Conservation (phyloP, 2,113 vertebrate species). For the Thryonomys swinderianus region DNA sequence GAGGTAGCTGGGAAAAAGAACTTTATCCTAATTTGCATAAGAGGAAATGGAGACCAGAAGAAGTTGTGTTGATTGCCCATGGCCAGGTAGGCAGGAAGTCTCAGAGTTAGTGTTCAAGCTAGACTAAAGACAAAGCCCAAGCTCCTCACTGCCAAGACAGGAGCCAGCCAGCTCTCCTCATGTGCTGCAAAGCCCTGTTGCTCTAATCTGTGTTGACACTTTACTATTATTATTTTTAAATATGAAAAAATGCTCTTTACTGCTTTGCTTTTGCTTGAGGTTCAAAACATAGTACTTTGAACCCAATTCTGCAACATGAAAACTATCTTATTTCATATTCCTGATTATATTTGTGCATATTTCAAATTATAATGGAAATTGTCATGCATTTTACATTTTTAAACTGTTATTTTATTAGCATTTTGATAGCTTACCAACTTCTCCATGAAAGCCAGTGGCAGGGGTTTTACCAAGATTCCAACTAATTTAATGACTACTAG, state of each 20-base stretch:
- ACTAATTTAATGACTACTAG: background rate
- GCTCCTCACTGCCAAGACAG: background rate
- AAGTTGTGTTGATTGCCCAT: background rate
- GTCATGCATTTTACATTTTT: background rate
- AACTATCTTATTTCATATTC: slow-evolving; percentile 23
- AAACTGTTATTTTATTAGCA: background rate
- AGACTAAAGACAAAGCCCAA: background rate
- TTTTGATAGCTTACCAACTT: background rate
- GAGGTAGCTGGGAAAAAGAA: background rate
- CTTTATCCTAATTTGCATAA: background rate
- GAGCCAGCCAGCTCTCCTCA: background rate
- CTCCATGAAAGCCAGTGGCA: background rate
- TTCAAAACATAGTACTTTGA: background rate
- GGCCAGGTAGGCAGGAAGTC: background rate
- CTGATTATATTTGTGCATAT: background rate
- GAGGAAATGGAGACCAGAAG: background rate
- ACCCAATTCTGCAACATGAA: background rate
- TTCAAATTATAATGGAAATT: background rate
- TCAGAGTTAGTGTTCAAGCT: background rate
- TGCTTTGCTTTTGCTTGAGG: slow-evolving; percentile 1
- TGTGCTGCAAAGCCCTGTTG: background rate
- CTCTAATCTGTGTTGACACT: background rate
- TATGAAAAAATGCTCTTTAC: background rate
- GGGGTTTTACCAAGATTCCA: background rate
- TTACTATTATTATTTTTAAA: background rate